These are phyloP conservation scores for Vanessa atalanta DNA, from an alignment of 1,140 invertebrate genomes.

Conservation along the genomic window DNA sequence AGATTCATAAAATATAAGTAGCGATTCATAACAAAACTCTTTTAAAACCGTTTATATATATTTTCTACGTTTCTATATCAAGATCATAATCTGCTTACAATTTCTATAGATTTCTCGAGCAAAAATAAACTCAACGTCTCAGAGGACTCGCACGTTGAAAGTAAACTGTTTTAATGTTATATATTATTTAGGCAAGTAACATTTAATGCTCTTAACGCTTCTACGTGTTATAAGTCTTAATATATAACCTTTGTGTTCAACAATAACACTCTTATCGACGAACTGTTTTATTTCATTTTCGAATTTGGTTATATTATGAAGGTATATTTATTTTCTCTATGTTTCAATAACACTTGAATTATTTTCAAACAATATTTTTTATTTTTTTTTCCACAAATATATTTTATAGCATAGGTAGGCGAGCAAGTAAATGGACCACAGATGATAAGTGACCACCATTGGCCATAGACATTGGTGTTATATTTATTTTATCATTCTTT, in stretches of 20 bases:
- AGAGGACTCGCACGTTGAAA: conserved; percentile 26
- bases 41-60: neutral
- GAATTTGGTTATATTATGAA: neutral
- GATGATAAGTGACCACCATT: too few relatives aligned
- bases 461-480: too few relatives aligned
- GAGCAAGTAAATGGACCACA: too few relatives aligned
- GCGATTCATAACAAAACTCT: neutral
- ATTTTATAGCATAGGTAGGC: too few relatives aligned
- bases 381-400: too few relatives aligned
- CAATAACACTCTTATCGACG: conserved; percentile 4
- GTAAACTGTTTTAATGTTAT: conserved; percentile 43
- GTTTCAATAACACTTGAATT: too few relatives aligned
- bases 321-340: neutral
- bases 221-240: conserved; percentile 43
- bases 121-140: conserved; percentile 43
- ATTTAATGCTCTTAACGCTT: conserved; percentile 49
- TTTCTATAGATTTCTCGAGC: conserved; percentile 41
- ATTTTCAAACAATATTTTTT: too few relatives aligned
- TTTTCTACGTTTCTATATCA: neutral
- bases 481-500: too few relatives aligned
- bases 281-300: conserved; percentile 4
- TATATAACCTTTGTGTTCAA: conserved; percentile 16
- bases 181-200: conserved; percentile 49
- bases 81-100: conserved; percentile 42
- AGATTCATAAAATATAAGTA: neutral